Evolutionary conservation across 2,888 invertebrate species (phyloP).

Genomic region (Cantharis rufa): DNA sequence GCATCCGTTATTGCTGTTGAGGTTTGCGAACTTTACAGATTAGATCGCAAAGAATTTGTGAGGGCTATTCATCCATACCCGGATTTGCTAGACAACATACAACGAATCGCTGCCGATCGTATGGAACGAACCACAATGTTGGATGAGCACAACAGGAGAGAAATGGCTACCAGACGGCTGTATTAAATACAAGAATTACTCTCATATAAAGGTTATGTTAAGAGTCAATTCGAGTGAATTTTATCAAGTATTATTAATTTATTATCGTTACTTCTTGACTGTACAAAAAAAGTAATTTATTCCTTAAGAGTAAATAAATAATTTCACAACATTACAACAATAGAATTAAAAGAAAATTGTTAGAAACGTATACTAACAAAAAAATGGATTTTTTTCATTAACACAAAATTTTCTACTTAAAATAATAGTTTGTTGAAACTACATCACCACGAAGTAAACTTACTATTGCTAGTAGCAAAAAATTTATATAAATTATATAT

Average conservation of each 20-base stretch:
- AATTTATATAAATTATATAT: not conserved
- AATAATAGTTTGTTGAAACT: not conserved
- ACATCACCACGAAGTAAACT: not conserved
- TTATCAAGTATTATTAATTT: not conserved
- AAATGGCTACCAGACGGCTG: conserved; percentile 24
- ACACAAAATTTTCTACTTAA: not conserved
- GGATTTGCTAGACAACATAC: conserved; percentile 56
- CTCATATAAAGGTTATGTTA: too few relatives aligned
- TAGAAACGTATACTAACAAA: not conserved
- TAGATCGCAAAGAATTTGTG: conserved; percentile 53
- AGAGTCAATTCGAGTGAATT: not conserved
- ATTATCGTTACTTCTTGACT: not conserved
- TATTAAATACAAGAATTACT: conserved; percentile 14
- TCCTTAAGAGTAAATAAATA: not conserved
- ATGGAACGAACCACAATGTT: conserved; percentile 58
- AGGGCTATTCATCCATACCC: conserved; percentile 55
- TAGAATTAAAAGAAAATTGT: not conserved
- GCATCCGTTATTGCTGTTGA: conserved; percentile 54
- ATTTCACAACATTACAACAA: not conserved
- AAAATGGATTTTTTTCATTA: not conserved
- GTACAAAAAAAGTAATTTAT: not conserved
- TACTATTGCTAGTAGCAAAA: not conserved
- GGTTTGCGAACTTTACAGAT: conserved; percentile 53
- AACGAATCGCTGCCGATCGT: conserved; percentile 56
- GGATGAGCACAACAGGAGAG: conserved; percentile 49